Evolutionary conservation across 2,797 vertebrate genomes (phyloP).

Genomic region (Lagocephalus sceleratus): DNA sequence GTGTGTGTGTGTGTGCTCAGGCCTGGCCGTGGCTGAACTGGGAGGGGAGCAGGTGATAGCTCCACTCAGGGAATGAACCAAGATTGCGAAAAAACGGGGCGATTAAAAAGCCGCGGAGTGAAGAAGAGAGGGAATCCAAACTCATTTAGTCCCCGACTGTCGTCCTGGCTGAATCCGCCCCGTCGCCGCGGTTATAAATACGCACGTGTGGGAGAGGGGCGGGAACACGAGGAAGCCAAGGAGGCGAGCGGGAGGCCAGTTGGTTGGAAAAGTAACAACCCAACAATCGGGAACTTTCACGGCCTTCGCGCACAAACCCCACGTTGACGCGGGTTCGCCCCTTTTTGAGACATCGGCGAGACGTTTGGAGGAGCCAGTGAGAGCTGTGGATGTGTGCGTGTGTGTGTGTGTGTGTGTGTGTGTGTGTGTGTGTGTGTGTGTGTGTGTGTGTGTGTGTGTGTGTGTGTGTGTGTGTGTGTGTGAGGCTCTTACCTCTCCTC

Average conservation of each 20-base stretch:
- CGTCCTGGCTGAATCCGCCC: slow-evolving; percentile 59
- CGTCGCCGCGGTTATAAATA: slow-evolving; percentile 67
- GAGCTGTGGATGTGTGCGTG: slow-evolving; percentile 40
- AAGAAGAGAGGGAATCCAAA: slow-evolving; percentile 71
- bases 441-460: background rate
- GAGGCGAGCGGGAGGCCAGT: slow-evolving; percentile 52
- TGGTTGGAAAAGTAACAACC: slow-evolving; percentile 62
- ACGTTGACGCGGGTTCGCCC: too few species aligned
- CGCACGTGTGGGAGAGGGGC: slow-evolving; percentile 40
- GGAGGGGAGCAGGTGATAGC: slow-evolving; percentile 80
- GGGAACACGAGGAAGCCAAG: slow-evolving; percentile 29
- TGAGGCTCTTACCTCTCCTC: slow-evolving; percentile 86
- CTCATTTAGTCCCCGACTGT: slow-evolving; percentile 70
- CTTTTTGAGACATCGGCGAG: too few species aligned
- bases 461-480: slow-evolving; percentile 3
- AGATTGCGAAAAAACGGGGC: slow-evolving; percentile 73
- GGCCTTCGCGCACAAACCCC: too few species aligned
- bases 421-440: slow-evolving; percentile 1
- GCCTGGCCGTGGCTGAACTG: slow-evolving; percentile 66
- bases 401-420: slow-evolving; percentile 4
- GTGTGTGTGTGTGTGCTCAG: slow-evolving; percentile 32
- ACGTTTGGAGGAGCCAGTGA: slow-evolving; percentile 3
- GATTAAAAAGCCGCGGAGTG: slow-evolving; percentile 74
- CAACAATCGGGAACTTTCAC: slow-evolving; percentile 47
- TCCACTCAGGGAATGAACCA: slow-evolving; percentile 76